A percentile compares a stretch with the other conserved stretches of the same genome.
phyloP scores from a whole-genome alignment of 2,888 invertebrate genomes.

The Lottia gigantea region DNA sequence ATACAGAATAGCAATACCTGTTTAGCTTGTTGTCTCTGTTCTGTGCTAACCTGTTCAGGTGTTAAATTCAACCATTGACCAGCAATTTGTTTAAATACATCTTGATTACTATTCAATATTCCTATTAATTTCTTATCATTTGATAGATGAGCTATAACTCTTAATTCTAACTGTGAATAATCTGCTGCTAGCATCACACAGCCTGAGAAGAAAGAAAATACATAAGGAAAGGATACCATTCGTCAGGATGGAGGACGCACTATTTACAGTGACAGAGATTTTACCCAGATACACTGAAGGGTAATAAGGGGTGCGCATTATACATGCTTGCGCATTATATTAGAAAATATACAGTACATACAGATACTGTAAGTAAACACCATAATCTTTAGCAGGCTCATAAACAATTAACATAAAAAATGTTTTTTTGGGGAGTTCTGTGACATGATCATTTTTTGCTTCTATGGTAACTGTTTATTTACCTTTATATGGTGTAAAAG shows the following conservation, averaged over 20 bases:
- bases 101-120: conserved; percentile 69
- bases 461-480: conserved; percentile 9
- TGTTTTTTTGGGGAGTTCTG: too few species aligned
- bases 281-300: too few species aligned
- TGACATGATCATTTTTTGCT: too few species aligned
- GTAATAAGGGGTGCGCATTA: too few species aligned
- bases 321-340: too few species aligned
- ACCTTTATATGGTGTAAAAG: conserved; percentile 67
- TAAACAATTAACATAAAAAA: too few species aligned
- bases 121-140: conserved; percentile 78
- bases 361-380: too few species aligned
- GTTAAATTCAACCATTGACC: conserved; percentile 82
- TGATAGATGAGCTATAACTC: conserved; percentile 91
- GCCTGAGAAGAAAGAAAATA: conserved; percentile 51
- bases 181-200: conserved; percentile 86
- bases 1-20: conserved; percentile 72
- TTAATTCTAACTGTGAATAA: conserved; percentile 94
- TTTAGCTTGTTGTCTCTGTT: conserved; percentile 82
- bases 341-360: too few species aligned
- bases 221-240: too few species aligned
- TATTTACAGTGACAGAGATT: too few species aligned
- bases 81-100: conserved; percentile 78
- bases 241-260: too few species aligned
- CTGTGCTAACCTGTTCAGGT: conserved; percentile 78
- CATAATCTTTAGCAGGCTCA: too few species aligned